Base-by-base conservation (phyloP, 1,140 invertebrate species). In the Polyergus mexicanus region DNA sequence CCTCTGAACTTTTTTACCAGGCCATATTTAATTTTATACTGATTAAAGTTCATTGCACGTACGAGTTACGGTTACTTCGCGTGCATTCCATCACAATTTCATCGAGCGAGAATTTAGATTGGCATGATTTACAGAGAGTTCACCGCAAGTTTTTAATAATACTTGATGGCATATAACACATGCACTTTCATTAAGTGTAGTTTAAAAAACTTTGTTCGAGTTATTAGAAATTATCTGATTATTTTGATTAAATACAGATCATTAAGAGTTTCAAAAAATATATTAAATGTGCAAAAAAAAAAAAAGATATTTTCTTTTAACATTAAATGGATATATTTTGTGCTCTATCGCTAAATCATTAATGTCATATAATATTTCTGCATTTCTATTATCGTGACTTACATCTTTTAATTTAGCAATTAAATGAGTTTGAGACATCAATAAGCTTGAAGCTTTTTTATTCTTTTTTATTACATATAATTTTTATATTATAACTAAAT, bases 1-100 rank as follows among this genome's bases (percentile, higher is more conserved):
- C 19, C 25, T 54, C 19, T 51, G 41, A 19, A 83, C 44, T 83
- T 83, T 41, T 83, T 74, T 60, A 62, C 4, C 25, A 72, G 68
- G 38, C 22, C 38, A 28, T 22, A 28, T 62, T 72, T 74, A 74
- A 83, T 74, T 83, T 83, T 25, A 47, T 56, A 38, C 76, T 56
- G 38, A 81, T 81, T 60, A 35, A 71, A 47, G 78, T 83, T 83
- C 68, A 54, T 83, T 83, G 66, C 54, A 83, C 78, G 78, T 74
- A 74, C 28, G 41, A 38, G 38, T 83, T 83, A 74, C 28, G 10
- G 25, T 25, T 44, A 3, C 44, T 54, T 81, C 51, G 77, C 77
- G 77, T 81, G 77, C 51, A 54, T 7, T 13, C 25, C 71, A 81
- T 81, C 77, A 19, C 13, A 16, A 6, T 10, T 25, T 6, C 38